A percentile compares a stretch with the other conserved stretches of the same genome.
These are phyloP conservation scores for Suncus etruscus DNA, from an alignment of 2,113 vertebrate species.

Conservation along the genomic window DNA sequence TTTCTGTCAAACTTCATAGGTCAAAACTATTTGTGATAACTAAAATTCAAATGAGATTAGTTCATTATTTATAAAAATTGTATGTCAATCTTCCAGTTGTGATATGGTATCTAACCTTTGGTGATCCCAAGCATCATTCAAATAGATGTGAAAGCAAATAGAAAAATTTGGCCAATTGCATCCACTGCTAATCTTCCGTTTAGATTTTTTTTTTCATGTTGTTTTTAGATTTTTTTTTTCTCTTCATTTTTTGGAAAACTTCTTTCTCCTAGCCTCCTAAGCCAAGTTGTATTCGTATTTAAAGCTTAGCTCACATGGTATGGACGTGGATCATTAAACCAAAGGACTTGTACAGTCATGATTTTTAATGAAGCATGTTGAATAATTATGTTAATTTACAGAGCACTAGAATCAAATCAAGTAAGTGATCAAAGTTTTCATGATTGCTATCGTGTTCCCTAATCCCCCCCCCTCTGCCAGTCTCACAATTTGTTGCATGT, in stretches of 20 bases:
- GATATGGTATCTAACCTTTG: slow-evolving; percentile 84
- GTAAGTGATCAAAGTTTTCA: slow-evolving; percentile 89
- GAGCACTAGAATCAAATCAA: slow-evolving; percentile 90
- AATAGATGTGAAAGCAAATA: slow-evolving; percentile 84
- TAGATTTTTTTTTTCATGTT: slow-evolving; percentile 27
- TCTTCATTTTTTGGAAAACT: slow-evolving; percentile 60
- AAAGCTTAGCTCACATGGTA: slow-evolving; percentile 83
- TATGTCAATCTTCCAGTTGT: slow-evolving; percentile 86
- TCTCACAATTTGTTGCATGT: slow-evolving; percentile 82
- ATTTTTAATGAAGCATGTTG: slow-evolving; percentile 89
- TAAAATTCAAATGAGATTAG: slow-evolving; percentile 89
- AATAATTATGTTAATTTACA: slow-evolving; percentile 90
- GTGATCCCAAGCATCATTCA: slow-evolving; percentile 83
- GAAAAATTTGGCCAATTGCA: slow-evolving; percentile 74
- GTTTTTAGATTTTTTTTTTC: slow-evolving; percentile 61
- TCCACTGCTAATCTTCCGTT: slow-evolving; percentile 36
- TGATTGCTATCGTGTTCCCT: slow-evolving; percentile 85
- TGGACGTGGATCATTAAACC: slow-evolving; percentile 88
- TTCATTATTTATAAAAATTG: slow-evolving; percentile 87
- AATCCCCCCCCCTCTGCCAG: slow-evolving; percentile 72
- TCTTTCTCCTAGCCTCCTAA: slow-evolving; percentile 63
- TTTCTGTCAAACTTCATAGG: slow-evolving; percentile 85
- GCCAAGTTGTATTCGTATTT: slow-evolving; percentile 84
- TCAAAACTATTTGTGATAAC: slow-evolving; percentile 86
- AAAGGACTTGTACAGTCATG: slow-evolving; percentile 84